Percentiles rank a stretch among this genome's conserved stretches.
These are phyloP conservation scores for Amblyjoppa fuscipennis DNA, from an alignment of 2,888 invertebrate species.

Conservation along the genomic window DNA sequence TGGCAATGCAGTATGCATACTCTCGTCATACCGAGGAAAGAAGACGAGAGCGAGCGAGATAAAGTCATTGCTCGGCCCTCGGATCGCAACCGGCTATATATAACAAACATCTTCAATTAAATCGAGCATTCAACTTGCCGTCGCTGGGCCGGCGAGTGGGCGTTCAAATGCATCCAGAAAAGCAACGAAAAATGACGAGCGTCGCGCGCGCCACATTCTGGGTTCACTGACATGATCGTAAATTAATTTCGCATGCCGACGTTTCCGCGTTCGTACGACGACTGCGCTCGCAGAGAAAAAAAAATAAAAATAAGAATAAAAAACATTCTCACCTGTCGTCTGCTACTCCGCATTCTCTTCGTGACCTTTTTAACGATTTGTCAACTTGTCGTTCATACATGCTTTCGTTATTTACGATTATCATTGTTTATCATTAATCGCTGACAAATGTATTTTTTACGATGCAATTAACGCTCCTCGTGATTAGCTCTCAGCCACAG, in stretches of 20 bases:
- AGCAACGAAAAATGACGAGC: constrained; percentile 55
- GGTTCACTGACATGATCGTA: constrained; percentile 49
- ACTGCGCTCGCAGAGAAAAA: constrained; percentile 34
- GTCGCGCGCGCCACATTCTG: constrained; percentile 6
- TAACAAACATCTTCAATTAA: constrained; percentile 70
- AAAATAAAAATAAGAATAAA: constrained; percentile 4
- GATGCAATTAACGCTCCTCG: no score
- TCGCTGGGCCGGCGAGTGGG: constrained; percentile 24
- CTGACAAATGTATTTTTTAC: no score
- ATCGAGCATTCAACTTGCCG: constrained; percentile 48
- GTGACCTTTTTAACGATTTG: constrained; percentile 25
- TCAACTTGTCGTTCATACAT: constrained; percentile 44
- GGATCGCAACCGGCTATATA: constrained; percentile 58
- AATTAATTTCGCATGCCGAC: constrained; percentile 46
- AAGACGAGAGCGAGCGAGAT: constrained; percentile 52
- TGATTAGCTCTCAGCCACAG: no score
- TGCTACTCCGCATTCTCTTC: constrained; percentile 26
- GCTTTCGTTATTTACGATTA: neutral
- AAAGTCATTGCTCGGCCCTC: constrained; percentile 48
- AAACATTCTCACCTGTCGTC: constrained; percentile 42
- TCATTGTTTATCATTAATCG: neutral
- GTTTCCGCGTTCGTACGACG: constrained; percentile 45
- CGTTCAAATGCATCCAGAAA: constrained; percentile 36
- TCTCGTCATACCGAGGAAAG: constrained; percentile 45
- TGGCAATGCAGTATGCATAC: constrained; percentile 33